phyloP scores from a whole-genome alignment of 2,888 invertebrate genomes.

The Liodrosophila aerea region DNA sequence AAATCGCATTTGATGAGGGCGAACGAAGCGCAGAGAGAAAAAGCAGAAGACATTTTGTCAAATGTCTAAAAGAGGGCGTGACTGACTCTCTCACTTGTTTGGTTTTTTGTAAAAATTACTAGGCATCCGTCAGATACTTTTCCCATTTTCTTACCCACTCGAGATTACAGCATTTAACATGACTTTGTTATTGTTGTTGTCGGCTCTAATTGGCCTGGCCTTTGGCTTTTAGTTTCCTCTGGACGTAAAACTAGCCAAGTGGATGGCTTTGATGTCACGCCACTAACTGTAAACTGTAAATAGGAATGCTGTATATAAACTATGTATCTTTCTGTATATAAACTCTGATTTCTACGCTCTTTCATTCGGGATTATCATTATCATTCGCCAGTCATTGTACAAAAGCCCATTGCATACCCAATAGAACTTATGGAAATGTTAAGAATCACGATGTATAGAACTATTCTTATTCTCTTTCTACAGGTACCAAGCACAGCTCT shows the following conservation, averaged over 20 bases:
- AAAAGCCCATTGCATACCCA: constrained; percentile 25
- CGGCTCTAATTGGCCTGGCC: constrained; percentile 60
- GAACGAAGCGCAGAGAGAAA: constrained; percentile 7
- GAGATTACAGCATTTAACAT: constrained; percentile 58
- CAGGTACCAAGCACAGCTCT: constrained; percentile 81
- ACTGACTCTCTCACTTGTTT: constrained; percentile 3
- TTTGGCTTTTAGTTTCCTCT: constrained; percentile 22
- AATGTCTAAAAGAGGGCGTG: constrained; percentile 43
- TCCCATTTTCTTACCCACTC: constrained; percentile 23
- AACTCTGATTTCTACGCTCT: neutral
- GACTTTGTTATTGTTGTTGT: constrained; percentile 40
- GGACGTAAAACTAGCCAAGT: constrained; percentile 22
- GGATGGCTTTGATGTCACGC: constrained; percentile 53
- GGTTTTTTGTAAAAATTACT: constrained; percentile 36
- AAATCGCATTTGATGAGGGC: constrained; percentile 55
- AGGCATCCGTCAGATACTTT: constrained; percentile 48
- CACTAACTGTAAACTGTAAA: constrained; percentile 62
- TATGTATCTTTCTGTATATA: constrained; percentile 25
- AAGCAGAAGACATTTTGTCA: constrained; percentile 49
- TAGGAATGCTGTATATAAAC: constrained; percentile 22
- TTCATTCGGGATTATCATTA: constrained; percentile 25
- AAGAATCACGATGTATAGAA: constrained; percentile 5
- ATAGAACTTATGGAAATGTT: neutral
- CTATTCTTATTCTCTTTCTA: constrained; percentile 59
- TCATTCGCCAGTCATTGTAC: constrained; percentile 35